Evolutionary conservation across 2,113 vertebrate genomes (phyloP), one percentile per base, ranked within the genome.

Genomic region (Corydoras maculifer): DNA sequence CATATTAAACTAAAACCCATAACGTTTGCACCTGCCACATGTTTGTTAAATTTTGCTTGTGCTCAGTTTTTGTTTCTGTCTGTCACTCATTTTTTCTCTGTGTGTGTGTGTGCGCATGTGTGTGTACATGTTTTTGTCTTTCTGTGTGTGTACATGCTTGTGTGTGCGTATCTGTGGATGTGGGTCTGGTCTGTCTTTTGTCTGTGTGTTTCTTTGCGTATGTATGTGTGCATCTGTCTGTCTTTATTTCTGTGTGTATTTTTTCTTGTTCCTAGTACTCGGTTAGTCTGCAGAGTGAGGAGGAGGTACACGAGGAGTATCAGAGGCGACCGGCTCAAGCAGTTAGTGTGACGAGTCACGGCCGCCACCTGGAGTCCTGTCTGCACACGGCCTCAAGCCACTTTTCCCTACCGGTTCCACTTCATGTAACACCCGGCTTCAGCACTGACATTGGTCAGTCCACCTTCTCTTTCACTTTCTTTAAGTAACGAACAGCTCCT

Each of bases 201-300:
- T 68, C 66, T 59, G 8, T 29, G 3, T 1, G 64, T 48, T 10
- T 73, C 5, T 1, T 55, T n/a, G 35, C 35, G 25, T 35, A 13
- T 50, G 12, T 15, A 0, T 70, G 11, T 63, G n/a, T 54, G 2
- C 75, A 2, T 77, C 15, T 73, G 53, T 63, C 18, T 25, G 18
- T 25, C 18, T 25, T 25, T 25, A 25, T 65, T 11, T 68, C 66
- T 59, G 8, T 29, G 3, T 1, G 64, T 48, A 12, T 73, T 5
- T 1, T 55, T n/a, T 30, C 35, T 15, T 64, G 58, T 3, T 57
- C 11, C 43, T 83, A 99, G 96, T 99, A 96, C 82, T 96, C 94
- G 0, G 97, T 99, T 76, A 97, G 93, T 80, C 90, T 99, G 31
- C 96, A 99, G 88, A 94, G 91, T 0, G 97, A 99, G 79, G 97